phyloP scores from a whole-genome alignment of 2,797 vertebrate genomes.

The Sciurus vulgaris region DNA sequence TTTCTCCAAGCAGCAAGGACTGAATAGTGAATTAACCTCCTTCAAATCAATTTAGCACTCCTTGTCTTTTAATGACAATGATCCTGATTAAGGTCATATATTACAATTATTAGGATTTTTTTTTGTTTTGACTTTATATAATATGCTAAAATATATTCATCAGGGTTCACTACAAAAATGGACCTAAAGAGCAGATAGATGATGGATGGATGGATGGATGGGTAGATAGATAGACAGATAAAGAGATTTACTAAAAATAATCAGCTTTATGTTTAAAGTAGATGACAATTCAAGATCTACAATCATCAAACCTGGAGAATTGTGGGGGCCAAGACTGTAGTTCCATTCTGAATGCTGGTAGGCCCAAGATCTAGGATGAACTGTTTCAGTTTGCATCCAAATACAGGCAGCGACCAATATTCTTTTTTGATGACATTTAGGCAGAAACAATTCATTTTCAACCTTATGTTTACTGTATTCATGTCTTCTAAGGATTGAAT shows the following conservation, averaged over 20 bases:
- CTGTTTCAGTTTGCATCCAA: not conserved
- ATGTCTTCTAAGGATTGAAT: not conserved
- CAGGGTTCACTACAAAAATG: not conserved
- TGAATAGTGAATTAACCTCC: not conserved
- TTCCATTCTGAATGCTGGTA: not conserved
- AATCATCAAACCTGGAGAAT: rapidly evolving
- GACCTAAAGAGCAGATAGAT: not conserved
- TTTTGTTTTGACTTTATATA: not conserved
- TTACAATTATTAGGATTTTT: not conserved
- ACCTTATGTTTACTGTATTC: not conserved
- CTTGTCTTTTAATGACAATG: not conserved
- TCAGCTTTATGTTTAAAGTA: not conserved
- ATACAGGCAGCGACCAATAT: no score
- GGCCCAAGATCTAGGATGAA: not conserved
- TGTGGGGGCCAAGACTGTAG: rapidly evolving
- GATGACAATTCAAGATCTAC: not conserved
- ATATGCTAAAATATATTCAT: not conserved
- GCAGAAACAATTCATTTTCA: not conserved
- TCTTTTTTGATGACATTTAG: not conserved
- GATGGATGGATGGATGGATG: not conserved
- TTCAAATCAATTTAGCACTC: not conserved
- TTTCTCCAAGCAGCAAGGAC: not conserved
- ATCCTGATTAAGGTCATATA: not conserved
- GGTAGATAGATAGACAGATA: not conserved
- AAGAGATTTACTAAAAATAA: not conserved